Evolutionary conservation across 2,797 vertebrate genomes (phyloP).

Genomic region (Spatula clypeata): DNA sequence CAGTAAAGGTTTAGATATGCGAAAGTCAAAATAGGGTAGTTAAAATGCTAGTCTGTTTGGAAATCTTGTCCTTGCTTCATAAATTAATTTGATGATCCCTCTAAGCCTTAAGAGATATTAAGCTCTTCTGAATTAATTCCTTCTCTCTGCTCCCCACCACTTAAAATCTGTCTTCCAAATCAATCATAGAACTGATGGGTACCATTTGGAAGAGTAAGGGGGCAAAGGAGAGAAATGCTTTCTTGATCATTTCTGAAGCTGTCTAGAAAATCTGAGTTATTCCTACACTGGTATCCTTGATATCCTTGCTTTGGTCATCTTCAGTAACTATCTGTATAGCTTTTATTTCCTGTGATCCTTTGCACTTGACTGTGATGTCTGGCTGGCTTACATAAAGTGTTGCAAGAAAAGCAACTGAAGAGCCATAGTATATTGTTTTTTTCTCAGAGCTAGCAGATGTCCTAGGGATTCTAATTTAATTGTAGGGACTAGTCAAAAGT

Average conservation of each 20-base stretch:
- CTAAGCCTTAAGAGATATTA: neutral
- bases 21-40: neutral
- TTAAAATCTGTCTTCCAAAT: neutral
- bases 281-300: neutral
- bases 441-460: neutral
- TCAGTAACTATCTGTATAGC: neutral
- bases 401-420: neutral
- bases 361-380: neutral
- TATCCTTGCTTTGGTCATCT: neutral
- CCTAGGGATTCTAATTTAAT: neutral
- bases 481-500: neutral
- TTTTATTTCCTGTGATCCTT: neutral
- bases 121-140: neutral
- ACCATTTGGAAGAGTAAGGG: neutral
- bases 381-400: neutral
- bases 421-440: neutral
- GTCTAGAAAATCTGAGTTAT: neutral
- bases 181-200: neutral
- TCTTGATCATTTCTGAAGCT: neutral
- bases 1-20: neutral
- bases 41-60: neutral
- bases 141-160: fast-evolving
- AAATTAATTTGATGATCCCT: neutral
- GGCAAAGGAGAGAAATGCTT: neutral
- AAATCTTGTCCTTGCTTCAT: neutral